Percentiles rank a stretch among this genome's conserved stretches.
Evolutionary conservation across 2,797 vertebrate species (phyloP).

Genomic region (Dendrocincla tyrannina): DNA sequence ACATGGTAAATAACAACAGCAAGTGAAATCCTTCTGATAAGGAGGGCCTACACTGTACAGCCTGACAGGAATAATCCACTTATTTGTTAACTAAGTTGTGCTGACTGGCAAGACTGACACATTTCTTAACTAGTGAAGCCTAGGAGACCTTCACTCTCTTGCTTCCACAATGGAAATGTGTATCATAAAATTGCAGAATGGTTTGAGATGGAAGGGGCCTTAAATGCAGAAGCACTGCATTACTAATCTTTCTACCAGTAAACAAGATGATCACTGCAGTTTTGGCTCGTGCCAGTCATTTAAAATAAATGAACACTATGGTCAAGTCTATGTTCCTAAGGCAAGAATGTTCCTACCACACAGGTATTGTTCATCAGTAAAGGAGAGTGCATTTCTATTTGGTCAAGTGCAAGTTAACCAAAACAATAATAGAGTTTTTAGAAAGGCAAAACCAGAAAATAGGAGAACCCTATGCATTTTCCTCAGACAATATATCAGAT

Average conservation of each 20-base stretch:
- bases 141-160: background rate
- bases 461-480: background rate
- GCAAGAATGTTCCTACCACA: background rate
- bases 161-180: background rate
- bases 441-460: background rate
- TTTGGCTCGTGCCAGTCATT: background rate
- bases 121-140: background rate
- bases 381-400: background rate
- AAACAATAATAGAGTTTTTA: background rate
- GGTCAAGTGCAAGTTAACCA: background rate
- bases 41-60: background rate
- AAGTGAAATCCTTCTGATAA: background rate
- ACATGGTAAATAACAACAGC: background rate
- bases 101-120: background rate
- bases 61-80: background rate
- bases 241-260: background rate
- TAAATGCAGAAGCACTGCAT: rapidly evolving
- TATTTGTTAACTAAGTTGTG: background rate
- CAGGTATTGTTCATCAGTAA: background rate
- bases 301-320: background rate
- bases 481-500: background rate
- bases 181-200: background rate
- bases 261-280: background rate
- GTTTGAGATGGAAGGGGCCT: background rate
- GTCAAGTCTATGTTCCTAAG: background rate